phyloP scores from a whole-genome alignment of 1,140 invertebrate genomes.

The Harpegnathos saltator region DNA sequence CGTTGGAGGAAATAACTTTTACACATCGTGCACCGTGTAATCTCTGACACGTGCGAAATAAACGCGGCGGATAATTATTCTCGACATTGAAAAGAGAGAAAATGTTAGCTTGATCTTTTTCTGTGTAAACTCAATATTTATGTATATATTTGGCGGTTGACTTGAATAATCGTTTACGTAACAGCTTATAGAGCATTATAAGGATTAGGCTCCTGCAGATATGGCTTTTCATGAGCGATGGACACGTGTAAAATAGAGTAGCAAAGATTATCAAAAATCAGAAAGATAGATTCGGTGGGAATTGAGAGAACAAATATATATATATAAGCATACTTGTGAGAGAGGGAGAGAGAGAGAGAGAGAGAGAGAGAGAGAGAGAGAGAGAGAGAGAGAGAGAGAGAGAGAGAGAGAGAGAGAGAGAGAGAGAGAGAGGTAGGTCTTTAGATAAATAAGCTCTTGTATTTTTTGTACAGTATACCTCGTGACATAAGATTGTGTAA shows the following conservation, averaged over 20 bases:
- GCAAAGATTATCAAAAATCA: neutral
- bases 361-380: too few relatives aligned
- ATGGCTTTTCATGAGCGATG: neutral
- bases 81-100: neutral
- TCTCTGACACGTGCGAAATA: neutral
- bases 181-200: constrained; percentile 10
- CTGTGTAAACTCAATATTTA: constrained; percentile 1
- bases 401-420: too few relatives aligned
- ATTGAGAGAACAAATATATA: constrained; percentile 11
- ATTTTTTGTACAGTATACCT: constrained; percentile 44
- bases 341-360: too few relatives aligned
- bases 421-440: too few relatives aligned
- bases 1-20: neutral
- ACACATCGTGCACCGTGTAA: neutral
- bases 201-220: constrained; percentile 3
- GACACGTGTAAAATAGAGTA: neutral
- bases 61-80: neutral
- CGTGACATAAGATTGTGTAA: constrained; percentile 39
- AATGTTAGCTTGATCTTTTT: neutral
- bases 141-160: neutral
- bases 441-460: constrained; percentile 47
- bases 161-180: neutral
- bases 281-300: neutral
- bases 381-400: too few relatives aligned
- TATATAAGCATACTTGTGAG: too few relatives aligned